phyloP scores from a whole-genome alignment of 2,888 invertebrate genomes.

The Pogonocherus hispidulus region DNA sequence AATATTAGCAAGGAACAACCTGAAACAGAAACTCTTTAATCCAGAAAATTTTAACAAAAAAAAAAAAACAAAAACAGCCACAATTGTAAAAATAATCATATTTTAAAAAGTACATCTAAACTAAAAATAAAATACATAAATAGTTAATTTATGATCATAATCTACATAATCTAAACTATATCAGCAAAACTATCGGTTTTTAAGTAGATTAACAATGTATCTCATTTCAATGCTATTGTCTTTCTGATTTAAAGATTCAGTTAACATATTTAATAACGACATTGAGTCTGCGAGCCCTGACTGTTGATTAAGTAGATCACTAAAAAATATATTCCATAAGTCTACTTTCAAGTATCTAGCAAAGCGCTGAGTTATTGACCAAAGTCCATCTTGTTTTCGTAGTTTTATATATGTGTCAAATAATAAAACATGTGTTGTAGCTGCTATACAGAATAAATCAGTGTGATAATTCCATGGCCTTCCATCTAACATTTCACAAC shows the following conservation, averaged over 20 bases:
- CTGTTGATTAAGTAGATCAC: slow-evolving; percentile 79
- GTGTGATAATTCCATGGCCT: slow-evolving; percentile 96
- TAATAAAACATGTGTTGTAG: slow-evolving; percentile 87
- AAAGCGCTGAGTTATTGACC: slow-evolving; percentile 64
- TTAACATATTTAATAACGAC: slow-evolving; percentile 55
- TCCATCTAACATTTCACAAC: slow-evolving; percentile 92
- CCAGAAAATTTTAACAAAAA: slow-evolving; percentile 39
- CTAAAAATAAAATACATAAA: slow-evolving; percentile 47
- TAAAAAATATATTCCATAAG: slow-evolving; percentile 87
- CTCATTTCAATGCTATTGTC: slow-evolving; percentile 57
- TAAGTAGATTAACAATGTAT: slow-evolving; percentile 61
- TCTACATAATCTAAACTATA: slow-evolving; percentile 35
- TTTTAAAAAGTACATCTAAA: slow-evolving; percentile 43
- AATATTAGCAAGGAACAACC: neutral
- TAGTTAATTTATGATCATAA: slow-evolving; percentile 35
- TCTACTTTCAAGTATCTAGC: slow-evolving; percentile 73
- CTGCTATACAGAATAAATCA: slow-evolving; percentile 91
- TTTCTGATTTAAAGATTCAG: slow-evolving; percentile 53
- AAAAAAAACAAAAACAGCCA: slow-evolving; percentile 45
- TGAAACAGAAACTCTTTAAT: slow-evolving; percentile 21
- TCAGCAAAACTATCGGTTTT: slow-evolving; percentile 60
- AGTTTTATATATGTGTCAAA: slow-evolving; percentile 91
- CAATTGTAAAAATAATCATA: slow-evolving; percentile 45
- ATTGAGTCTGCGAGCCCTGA: slow-evolving; percentile 61
- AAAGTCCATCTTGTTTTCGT: slow-evolving; percentile 62